Percentiles rank a stretch among this genome's conserved stretches.
These are phyloP conservation scores for Alentia gelatinosa DNA, from an alignment of 2,888 invertebrate genomes.

Conservation along the genomic window DNA sequence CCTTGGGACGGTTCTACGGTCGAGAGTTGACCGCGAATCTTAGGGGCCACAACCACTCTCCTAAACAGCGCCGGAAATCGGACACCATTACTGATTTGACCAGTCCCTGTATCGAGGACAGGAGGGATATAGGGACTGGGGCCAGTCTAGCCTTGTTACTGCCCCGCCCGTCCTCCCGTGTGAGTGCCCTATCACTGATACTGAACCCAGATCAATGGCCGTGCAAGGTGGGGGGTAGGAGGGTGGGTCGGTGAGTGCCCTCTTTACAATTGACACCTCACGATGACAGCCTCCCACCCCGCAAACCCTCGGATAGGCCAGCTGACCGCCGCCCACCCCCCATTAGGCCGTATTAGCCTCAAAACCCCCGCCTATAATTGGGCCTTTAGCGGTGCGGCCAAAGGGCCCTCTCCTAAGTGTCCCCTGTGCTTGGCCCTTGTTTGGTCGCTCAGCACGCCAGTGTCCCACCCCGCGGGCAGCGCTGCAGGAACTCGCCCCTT, in stretches of 20 bases:
- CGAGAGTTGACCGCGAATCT: too few relatives aligned
- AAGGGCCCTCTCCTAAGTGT: neutral
- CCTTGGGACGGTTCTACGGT: too few relatives aligned
- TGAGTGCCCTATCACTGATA: neutral
- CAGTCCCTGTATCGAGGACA: too few relatives aligned
- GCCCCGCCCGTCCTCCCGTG: neutral
- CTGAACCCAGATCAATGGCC: neutral
- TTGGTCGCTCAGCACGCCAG: neutral
- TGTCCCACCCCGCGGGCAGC: neutral
- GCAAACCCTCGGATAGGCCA: neutral
- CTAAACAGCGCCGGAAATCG: too few relatives aligned
- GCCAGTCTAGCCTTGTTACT: too few relatives aligned
- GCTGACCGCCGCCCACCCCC: slow-evolving; percentile 6
- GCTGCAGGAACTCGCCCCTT: neutral
- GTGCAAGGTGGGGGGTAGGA: neutral
- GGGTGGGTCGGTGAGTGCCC: neutral
- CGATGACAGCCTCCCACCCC: neutral
- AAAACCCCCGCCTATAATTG: slow-evolving; percentile 19
- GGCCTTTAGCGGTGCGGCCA: slow-evolving; percentile 8
- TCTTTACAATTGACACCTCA: neutral
- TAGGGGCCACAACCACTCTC: too few relatives aligned
- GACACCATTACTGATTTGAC: too few relatives aligned
- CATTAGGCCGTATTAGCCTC: slow-evolving; percentile 14
- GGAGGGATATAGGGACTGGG: too few relatives aligned
- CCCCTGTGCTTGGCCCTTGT: neutral